Evolutionary conservation across 2,888 invertebrate species (phyloP).

Genomic region (Dolichomitus sp.): DNA sequence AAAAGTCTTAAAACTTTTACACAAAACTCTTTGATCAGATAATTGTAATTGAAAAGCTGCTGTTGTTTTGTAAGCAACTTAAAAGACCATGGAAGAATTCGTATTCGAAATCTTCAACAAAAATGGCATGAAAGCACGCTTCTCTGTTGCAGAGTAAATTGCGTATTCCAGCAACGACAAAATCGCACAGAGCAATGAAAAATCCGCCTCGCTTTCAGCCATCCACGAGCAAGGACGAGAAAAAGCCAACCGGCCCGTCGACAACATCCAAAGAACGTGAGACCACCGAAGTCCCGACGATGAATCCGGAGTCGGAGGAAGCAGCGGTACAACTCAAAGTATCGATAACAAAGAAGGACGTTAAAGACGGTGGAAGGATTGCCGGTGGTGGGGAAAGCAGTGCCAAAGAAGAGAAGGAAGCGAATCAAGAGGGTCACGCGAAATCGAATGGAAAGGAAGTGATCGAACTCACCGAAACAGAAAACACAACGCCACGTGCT

Average conservation of each 20-base stretch:
- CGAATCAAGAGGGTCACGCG: slow-evolving; percentile 37
- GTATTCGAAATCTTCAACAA: background rate
- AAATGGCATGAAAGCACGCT: slow-evolving; percentile 44
- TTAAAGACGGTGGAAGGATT: slow-evolving; percentile 60
- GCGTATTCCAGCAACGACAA: slow-evolving; percentile 61
- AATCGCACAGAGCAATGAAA: slow-evolving; percentile 53
- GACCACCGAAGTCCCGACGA: slow-evolving; percentile 40
- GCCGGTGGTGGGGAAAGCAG: slow-evolving; percentile 4
- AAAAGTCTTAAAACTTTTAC: too few species aligned
- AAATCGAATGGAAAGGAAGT: slow-evolving; percentile 48
- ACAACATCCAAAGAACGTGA: slow-evolving; percentile 43
- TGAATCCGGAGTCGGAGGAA: slow-evolving; percentile 74
- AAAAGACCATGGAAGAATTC: background rate
- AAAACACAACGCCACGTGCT: slow-evolving; percentile 30
- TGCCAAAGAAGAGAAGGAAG: slow-evolving; percentile 50
- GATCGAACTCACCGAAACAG: slow-evolving; percentile 50
- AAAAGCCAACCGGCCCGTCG: slow-evolving; percentile 11
- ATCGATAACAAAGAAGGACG: slow-evolving; percentile 68
- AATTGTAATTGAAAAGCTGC: slow-evolving; percentile 8
- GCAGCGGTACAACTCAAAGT: slow-evolving; percentile 67
- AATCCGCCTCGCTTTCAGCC: slow-evolving; percentile 60
- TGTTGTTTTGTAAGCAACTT: background rate
- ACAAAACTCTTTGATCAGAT: background rate
- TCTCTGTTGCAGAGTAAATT: slow-evolving; percentile 75
- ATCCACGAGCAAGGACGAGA: slow-evolving; percentile 66